Evolutionary conservation across 2,113 vertebrate species (phyloP).

Genomic region (Hassar affinis): DNA sequence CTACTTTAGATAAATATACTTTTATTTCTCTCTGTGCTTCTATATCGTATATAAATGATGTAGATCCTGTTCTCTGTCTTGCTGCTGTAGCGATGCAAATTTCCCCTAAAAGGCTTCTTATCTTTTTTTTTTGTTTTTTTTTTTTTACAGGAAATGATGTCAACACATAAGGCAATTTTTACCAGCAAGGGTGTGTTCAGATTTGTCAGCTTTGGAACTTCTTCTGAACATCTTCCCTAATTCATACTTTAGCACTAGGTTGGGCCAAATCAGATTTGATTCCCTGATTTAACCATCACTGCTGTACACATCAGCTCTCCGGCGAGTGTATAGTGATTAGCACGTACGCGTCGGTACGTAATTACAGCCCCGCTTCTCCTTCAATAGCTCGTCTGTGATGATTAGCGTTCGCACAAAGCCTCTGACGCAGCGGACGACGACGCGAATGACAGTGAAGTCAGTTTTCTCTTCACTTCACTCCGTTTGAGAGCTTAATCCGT

Average conservation of each 20-base stretch:
- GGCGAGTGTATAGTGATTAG: constrained; percentile 53
- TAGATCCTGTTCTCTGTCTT: too few relatives aligned
- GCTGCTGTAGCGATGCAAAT: too few relatives aligned
- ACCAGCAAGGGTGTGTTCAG: too few relatives aligned
- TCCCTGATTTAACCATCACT: constrained; percentile 30
- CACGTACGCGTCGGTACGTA: constrained; percentile 54
- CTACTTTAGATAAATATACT: too few relatives aligned
- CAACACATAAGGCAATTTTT: too few relatives aligned
- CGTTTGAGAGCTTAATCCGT: constrained; percentile 61
- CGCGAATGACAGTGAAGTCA: constrained; percentile 58
- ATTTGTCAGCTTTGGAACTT: too few relatives aligned
- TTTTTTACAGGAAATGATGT: too few relatives aligned
- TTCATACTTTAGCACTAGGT: background rate
- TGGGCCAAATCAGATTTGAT: constrained; percentile 35
- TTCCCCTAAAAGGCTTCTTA: too few relatives aligned
- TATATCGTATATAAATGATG: too few relatives aligned
- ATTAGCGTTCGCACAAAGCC: constrained; percentile 62
- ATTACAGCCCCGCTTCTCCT: constrained; percentile 57
- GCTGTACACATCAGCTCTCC: constrained; percentile 23
- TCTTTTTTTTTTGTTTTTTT: too few relatives aligned
- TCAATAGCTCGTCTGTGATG: constrained; percentile 55
- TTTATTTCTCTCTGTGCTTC: too few relatives aligned
- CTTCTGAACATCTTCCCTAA: background rate
- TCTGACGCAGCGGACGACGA: constrained; percentile 52
- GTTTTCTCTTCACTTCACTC: constrained; percentile 53